Base-by-base conservation (phyloP, 2,113 vertebrate species). In the Okapia johnstoni region DNA sequence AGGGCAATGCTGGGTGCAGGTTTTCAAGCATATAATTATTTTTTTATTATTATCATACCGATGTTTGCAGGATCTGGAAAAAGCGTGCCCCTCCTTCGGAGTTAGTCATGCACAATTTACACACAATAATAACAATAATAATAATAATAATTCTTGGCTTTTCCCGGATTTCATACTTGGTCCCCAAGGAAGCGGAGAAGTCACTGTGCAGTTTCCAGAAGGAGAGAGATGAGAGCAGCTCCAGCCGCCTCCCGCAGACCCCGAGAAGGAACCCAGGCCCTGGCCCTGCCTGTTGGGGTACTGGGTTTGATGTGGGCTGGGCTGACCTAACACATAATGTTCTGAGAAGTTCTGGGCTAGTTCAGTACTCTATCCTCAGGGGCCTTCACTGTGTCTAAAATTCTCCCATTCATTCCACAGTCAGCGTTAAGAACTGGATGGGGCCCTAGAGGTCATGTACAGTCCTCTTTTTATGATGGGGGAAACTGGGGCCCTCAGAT, bases 21-120 rank as follows among this genome's bases (percentile, higher is more conserved):
- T 98, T 98, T 98, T 98, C 98, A 98, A 98, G 98, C 97, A 97
- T 98, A 97, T 98, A 98, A 98, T 98, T 98, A 6, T 98, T 98
- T 98, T 98, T 97, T 95, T 98, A 97, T 98, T 98, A 98, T 98
- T 98, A 96, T 94, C 97, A 97, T 96, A 98, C 98, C 88, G 55
- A 97, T 98, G 98, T 98, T 98, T 98, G 97, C 94, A 88, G 95
- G 97, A 97, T 98, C 98, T 98, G 95, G 98, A 97, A 98, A 98
- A 98, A 98, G 98, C 11, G 80, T 61, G 87, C 93, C 97, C 98
- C 95, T 97, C 96, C 97, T 95, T 81, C 77, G 0, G 52, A 77
- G 98, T 98, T 97, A 98, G 98, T 99, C 98, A 98, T 57, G 96
- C 97, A 80, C 48, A 43, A 90, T 93, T 97, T 93, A 97, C 77